A percentile compares a stretch with the other conserved stretches of the same genome.
These are phyloP conservation scores for Ctenoplectra terminalis DNA, from an alignment of 1,140 invertebrate species.

Conservation along the genomic window DNA sequence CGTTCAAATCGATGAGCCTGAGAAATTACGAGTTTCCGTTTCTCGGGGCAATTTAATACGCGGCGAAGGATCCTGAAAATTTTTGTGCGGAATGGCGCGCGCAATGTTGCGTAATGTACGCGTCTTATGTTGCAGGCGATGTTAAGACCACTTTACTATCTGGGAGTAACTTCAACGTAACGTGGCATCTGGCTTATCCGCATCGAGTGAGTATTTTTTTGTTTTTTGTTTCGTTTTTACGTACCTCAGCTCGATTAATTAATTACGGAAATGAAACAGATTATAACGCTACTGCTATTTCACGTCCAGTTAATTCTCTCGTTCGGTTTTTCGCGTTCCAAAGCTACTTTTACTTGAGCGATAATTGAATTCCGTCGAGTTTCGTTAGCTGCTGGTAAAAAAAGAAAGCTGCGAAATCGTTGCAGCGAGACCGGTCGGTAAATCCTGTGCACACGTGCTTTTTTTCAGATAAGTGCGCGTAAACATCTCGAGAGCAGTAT, in stretches of 20 bases:
- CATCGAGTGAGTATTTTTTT: slow-evolving; percentile 90
- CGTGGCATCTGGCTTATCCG: slow-evolving; percentile 97
- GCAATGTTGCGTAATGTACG: slow-evolving; percentile 54
- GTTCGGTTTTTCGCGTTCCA: neutral
- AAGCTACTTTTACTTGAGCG: neutral
- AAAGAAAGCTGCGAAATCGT: slow-evolving; percentile 27
- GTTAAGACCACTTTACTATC: slow-evolving; percentile 91
- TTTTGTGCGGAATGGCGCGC: slow-evolving; percentile 44
- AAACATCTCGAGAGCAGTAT: neutral
- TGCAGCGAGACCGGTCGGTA: slow-evolving; percentile 23
- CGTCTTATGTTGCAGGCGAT: slow-evolving; percentile 86
- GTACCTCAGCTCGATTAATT: neutral
- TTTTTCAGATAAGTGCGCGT: neutral
- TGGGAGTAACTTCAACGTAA: slow-evolving; percentile 93
- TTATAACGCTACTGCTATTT: neutral
- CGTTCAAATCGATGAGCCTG: slow-evolving; percentile 28
- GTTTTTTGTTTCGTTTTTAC: slow-evolving; percentile 9
- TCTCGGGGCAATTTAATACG: neutral
- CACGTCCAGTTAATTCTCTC: neutral
- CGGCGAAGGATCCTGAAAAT: neutral
- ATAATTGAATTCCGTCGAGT: slow-evolving; percentile 20
- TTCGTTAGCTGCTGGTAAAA: neutral
- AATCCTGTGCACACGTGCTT: neutral
- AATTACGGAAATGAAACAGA: too few species aligned
- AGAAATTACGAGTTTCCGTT: slow-evolving; percentile 35